Conservation (phyloP, 2,113 vertebrate genomes). For the Hemibagrus wyckioides region DNA sequence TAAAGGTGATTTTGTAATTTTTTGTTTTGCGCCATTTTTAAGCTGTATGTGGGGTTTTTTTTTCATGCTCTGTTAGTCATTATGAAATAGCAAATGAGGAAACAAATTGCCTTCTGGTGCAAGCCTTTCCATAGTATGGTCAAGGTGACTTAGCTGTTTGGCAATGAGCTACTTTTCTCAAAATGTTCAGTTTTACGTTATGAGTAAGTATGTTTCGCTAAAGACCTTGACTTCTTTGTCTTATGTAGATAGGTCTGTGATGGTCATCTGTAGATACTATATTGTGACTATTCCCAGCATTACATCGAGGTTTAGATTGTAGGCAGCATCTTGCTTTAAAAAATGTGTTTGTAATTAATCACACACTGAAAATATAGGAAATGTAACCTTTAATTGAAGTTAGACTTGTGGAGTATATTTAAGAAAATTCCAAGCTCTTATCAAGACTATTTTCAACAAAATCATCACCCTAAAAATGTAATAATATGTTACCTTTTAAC, state of each 20-base stretch:
- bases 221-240: neutral
- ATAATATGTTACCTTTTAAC: neutral
- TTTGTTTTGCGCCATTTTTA: constrained; percentile 5
- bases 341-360: neutral
- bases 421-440: neutral
- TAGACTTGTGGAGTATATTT: neutral
- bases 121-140: constrained; percentile 12
- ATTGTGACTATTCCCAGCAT: neutral
- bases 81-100: neutral
- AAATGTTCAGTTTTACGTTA: neutral
- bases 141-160: constrained; percentile 10
- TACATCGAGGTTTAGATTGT: neutral
- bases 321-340: neutral
- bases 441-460: neutral
- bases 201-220: neutral
- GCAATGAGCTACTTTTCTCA: neutral
- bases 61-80: constrained; percentile 18
- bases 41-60: no score
- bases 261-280: neutral
- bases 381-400: neutral
- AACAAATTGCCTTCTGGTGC: neutral
- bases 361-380: neutral
- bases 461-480: neutral
- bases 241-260: neutral
- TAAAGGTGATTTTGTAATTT: neutral